These are phyloP conservation scores for Leistus spinibarbis DNA, from an alignment of 2,888 invertebrate genomes.

Conservation along the genomic window DNA sequence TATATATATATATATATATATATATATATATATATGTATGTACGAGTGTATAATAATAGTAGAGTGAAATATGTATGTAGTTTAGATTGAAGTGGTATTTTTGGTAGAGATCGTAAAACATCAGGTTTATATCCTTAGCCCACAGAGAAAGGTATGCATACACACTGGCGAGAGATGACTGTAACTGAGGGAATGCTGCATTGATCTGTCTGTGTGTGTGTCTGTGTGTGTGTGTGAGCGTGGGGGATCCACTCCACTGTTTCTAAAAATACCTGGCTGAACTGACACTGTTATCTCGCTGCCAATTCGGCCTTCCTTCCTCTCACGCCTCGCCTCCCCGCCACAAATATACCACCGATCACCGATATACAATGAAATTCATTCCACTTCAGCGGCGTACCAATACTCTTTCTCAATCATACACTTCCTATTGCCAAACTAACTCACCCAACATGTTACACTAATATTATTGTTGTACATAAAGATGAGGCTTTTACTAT, in stretches of 20 bases:
- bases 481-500: no score
- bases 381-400: not conserved
- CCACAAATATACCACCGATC: not conserved
- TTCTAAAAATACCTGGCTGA: constrained; percentile 22
- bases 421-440: no score
- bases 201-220: not conserved
- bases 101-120: constrained; percentile 9
- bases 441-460: no score
- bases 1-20: not conserved
- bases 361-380: not conserved
- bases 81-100: no score
- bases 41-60: no score
- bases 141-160: no score
- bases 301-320: constrained; percentile 29
- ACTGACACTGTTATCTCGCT: constrained; percentile 19
- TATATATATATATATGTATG: not conserved
- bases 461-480: no score
- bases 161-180: no score
- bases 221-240: constrained; percentile 3
- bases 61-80: no score
- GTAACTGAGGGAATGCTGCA: constrained; percentile 6
- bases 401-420: no score
- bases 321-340: not conserved
- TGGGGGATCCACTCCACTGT: constrained; percentile 24
- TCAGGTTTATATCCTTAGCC: constrained; percentile 20